phyloP scores from a whole-genome alignment of 2,888 invertebrate species.

The Kuschelorhynchus macadamiae region DNA sequence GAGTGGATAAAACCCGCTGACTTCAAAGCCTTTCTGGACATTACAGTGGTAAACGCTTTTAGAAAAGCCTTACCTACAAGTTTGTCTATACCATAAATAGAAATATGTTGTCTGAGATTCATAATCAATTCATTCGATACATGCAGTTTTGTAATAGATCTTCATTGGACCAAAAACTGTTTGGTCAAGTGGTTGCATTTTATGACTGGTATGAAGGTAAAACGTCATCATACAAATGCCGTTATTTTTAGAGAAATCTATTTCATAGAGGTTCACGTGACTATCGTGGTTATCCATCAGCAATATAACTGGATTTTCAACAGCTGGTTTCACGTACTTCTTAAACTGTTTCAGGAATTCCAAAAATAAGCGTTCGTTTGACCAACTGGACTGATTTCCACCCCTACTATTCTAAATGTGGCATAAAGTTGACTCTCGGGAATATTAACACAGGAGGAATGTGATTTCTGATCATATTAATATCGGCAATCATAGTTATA shows the following conservation, averaged over 20 bases:
- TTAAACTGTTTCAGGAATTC: slow-evolving; percentile 45
- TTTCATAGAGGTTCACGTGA: slow-evolving; percentile 50
- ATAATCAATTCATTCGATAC: slow-evolving; percentile 43
- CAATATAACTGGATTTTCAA: slow-evolving; percentile 51
- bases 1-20: slow-evolving; percentile 46
- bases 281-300: slow-evolving; percentile 60
- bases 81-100: slow-evolving; percentile 49
- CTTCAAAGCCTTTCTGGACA: slow-evolving; percentile 46
- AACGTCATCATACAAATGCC: slow-evolving; percentile 54
- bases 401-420: slow-evolving; percentile 45
- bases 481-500: slow-evolving; percentile 51
- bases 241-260: background rate
- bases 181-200: slow-evolving; percentile 53
- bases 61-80: slow-evolving; percentile 49
- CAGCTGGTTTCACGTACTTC: slow-evolving; percentile 51
- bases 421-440: slow-evolving; percentile 52
- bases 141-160: slow-evolving; percentile 47
- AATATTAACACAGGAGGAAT: slow-evolving; percentile 15
- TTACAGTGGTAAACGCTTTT: slow-evolving; percentile 51
- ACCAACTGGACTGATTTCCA: slow-evolving; percentile 57
- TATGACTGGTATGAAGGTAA: slow-evolving; percentile 52
- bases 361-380: slow-evolving; percentile 50
- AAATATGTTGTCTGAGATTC: slow-evolving; percentile 45
- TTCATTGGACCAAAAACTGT: slow-evolving; percentile 56
- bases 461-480: slow-evolving; percentile 12